A percentile compares a stretch with the other conserved stretches of the same genome.
These are phyloP conservation scores for Grallaria varia DNA, from an alignment of 2,113 vertebrate genomes.

Conservation along the genomic window DNA sequence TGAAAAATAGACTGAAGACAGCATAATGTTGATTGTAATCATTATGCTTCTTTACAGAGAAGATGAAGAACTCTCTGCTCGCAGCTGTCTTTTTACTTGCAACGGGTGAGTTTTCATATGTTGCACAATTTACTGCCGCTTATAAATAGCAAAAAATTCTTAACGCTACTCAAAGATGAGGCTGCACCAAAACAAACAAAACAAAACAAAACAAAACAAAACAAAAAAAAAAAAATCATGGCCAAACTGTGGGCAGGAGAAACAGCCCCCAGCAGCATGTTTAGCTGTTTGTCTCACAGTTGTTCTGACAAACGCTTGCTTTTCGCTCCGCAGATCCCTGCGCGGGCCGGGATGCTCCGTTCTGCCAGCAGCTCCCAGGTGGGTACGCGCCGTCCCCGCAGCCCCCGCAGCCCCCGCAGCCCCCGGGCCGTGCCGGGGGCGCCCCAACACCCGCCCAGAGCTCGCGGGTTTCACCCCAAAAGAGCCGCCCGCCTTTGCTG, in stretches of 20 bases:
- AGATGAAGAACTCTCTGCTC: conserved; percentile 27
- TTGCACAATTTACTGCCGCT: background rate
- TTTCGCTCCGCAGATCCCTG: background rate
- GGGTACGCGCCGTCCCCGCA: background rate
- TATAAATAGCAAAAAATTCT: background rate
- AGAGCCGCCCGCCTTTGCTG: background rate
- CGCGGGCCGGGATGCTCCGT: accelerated
- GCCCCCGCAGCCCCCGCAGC: too few species aligned
- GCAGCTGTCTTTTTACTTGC: conserved; percentile 17
- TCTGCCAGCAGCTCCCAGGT: conserved; percentile 43
- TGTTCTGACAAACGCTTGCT: background rate
- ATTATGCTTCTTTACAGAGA: conserved; percentile 30
- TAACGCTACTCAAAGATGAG: background rate
- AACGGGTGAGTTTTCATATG: conserved; percentile 30
- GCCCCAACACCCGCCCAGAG: too few species aligned
- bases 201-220: too few species aligned
- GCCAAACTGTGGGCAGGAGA: accelerated
- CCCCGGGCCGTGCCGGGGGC: too few species aligned
- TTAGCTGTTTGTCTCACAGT: accelerated
- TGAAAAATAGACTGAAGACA: background rate
- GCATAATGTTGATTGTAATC: background rate
- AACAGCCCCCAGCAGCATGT: background rate
- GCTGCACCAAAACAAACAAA: accelerated
- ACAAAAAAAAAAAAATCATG: background rate
- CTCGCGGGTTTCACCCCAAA: background rate